Conservation (phyloP, 2,113 vertebrate species). For the Hypocryptadius cinnamomeus region DNA sequence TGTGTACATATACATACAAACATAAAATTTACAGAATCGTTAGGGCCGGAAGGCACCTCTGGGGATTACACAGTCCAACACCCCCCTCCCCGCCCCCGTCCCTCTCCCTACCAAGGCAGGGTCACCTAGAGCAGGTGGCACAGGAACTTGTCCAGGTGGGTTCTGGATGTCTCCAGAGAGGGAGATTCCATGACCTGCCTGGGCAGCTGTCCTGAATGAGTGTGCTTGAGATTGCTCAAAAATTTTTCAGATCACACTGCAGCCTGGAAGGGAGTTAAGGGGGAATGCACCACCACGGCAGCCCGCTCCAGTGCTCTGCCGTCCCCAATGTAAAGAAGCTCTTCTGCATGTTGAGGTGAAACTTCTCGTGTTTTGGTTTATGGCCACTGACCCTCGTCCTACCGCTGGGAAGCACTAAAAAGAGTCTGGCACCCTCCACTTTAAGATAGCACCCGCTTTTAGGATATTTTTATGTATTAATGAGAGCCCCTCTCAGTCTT, state of each 20-base stretch:
- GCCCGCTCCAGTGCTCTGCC: background rate
- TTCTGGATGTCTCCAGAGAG: background rate
- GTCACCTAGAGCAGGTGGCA: background rate
- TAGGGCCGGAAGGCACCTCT: no score
- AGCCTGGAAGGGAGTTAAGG: background rate
- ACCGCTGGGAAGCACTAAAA: background rate
- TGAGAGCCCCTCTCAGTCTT: background rate
- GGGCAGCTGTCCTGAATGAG: background rate
- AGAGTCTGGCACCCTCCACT: background rate
- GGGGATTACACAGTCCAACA: background rate
- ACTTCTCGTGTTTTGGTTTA: background rate
- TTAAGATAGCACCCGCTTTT: rapidly evolving
- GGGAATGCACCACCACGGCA: background rate
- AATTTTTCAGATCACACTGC: background rate
- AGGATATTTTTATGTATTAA: rapidly evolving
- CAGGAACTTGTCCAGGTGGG: background rate
- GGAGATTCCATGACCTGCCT: background rate
- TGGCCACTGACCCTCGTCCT: background rate
- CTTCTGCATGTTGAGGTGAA: background rate
- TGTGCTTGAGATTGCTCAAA: background rate
- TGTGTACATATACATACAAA: background rate
- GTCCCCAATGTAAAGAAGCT: background rate
- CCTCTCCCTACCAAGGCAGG: background rate
- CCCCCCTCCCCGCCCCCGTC: no score
- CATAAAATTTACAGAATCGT: background rate